Evolutionary conservation across 2,888 invertebrate genomes (phyloP).

Genomic region (Tachina grossa): DNA sequence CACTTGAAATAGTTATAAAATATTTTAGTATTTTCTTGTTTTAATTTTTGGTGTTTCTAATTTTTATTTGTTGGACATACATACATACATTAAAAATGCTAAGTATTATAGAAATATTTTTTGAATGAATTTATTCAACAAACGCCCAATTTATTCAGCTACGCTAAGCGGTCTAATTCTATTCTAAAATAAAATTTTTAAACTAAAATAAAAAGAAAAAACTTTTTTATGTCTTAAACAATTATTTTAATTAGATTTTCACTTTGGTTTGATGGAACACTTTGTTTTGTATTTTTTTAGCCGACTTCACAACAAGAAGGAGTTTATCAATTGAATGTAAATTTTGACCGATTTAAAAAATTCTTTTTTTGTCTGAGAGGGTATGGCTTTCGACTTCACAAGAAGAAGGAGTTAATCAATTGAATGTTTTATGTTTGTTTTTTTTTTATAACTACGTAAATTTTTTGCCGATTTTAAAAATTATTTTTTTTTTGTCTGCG

Average conservation of each 20-base stretch:
- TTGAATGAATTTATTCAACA: conserved; percentile 63
- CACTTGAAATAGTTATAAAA: conserved; percentile 58
- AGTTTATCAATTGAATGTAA: background rate
- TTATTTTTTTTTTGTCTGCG: too few relatives aligned
- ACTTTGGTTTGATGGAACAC: background rate
- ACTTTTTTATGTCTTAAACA: conserved; percentile 11
- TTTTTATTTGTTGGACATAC: conserved; percentile 34
- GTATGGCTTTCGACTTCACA: too few relatives aligned
- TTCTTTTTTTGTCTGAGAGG: too few relatives aligned
- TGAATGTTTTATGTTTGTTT: too few relatives aligned
- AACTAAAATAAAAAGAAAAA: conserved; percentile 18
- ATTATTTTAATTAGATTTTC: conserved; percentile 47
- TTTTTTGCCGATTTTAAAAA: too few relatives aligned
- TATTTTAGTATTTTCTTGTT: conserved; percentile 30
- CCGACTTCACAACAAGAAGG: conserved; percentile 15
- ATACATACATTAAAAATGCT: conserved; percentile 2
- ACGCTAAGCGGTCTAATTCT: conserved; percentile 74
- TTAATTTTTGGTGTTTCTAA: conserved; percentile 53
- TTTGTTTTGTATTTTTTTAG: background rate
- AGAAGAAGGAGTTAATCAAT: too few relatives aligned
- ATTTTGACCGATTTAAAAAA: too few relatives aligned
- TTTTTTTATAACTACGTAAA: too few relatives aligned
- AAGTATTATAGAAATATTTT: conserved; percentile 14
- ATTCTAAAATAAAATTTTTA: conserved; percentile 47
- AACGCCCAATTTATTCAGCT: conserved; percentile 73